A percentile compares a stretch with the other conserved stretches of the same genome.
Conservation (phyloP, 1,140 invertebrate genomes). For the Ostrea edulis region DNA sequence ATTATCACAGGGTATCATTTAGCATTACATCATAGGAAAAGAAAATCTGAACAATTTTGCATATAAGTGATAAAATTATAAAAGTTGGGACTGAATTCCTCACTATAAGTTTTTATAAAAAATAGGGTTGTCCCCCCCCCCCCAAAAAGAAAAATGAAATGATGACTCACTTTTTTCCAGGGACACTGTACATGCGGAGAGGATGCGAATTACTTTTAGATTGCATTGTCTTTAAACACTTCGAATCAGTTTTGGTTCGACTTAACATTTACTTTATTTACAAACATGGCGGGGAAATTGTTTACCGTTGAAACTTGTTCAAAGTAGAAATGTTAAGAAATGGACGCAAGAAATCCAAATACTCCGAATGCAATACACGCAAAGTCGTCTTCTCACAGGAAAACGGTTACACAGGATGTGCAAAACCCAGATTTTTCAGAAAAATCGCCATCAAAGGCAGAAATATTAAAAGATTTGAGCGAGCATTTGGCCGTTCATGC, state of each 20-base stretch:
- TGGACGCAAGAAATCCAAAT: background rate
- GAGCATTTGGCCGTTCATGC: constrained; percentile 51
- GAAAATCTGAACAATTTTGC: too few species aligned
- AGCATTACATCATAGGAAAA: too few species aligned
- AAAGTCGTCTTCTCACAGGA: background rate
- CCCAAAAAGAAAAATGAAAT: too few species aligned
- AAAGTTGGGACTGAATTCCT: too few species aligned
- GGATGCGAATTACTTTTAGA: background rate
- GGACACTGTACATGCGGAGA: too few species aligned
- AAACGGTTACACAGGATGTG: background rate
- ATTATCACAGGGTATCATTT: too few species aligned
- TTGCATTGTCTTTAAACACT: background rate
- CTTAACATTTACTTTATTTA: constrained; percentile 12
- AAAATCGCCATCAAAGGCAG: constrained; percentile 38
- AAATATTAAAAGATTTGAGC: constrained; percentile 49
- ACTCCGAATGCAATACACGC: background rate
- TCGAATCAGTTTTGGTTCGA: background rate
- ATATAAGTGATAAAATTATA: too few species aligned
- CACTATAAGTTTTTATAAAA: too few species aligned
- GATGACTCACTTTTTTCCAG: too few species aligned
- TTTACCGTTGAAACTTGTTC: constrained; percentile 19
- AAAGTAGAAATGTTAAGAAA: background rate
- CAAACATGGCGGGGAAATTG: background rate
- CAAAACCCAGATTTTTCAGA: background rate
- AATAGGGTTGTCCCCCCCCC: too few species aligned